phyloP scores from a whole-genome alignment of 2,888 invertebrate genomes.

The Bombylius major region DNA sequence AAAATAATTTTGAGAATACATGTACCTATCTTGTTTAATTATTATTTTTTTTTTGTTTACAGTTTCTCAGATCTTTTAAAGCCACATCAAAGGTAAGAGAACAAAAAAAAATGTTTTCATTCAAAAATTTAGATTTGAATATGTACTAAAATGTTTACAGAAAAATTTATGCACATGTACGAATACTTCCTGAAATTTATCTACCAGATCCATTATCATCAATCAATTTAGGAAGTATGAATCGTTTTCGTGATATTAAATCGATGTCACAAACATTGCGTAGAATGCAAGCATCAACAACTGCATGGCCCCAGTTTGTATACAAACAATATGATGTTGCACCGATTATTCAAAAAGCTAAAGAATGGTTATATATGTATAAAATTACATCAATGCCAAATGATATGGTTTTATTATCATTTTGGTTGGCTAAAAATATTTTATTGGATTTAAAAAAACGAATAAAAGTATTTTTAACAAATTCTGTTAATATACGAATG shows the following conservation, averaged over 20 bases:
- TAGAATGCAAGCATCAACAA: conserved; percentile 39
- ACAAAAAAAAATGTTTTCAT: not conserved
- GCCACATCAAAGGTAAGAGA: conserved; percentile 6
- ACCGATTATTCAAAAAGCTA: conserved; percentile 34
- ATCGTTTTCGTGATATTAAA: conserved; percentile 34
- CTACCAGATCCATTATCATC: conserved; percentile 43
- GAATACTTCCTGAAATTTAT: conserved; percentile 53
- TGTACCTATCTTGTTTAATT: not conserved
- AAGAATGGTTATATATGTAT: conserved; percentile 27
- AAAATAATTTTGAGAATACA: not conserved
- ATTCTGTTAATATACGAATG: conserved; percentile 57
- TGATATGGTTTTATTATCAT: conserved; percentile 58
- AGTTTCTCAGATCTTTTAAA: conserved; percentile 8
- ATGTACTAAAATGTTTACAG: not conserved
- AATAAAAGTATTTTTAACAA: conserved; percentile 48
- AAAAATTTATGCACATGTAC: conserved; percentile 46
- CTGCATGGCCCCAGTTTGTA: conserved; percentile 54
- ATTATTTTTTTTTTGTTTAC: not conserved
- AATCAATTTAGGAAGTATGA: conserved; percentile 38
- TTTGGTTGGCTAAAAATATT: conserved; percentile 68
- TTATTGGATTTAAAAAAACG: conserved; percentile 53
- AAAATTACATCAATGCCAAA: conserved; percentile 44
- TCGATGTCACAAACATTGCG: conserved; percentile 29
- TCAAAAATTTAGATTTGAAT: not conserved
- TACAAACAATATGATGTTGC: conserved; percentile 49